Evolutionary conservation across 2,888 invertebrate species (phyloP).

Genomic region (Galeopsomyia nigrocyanea): DNA sequence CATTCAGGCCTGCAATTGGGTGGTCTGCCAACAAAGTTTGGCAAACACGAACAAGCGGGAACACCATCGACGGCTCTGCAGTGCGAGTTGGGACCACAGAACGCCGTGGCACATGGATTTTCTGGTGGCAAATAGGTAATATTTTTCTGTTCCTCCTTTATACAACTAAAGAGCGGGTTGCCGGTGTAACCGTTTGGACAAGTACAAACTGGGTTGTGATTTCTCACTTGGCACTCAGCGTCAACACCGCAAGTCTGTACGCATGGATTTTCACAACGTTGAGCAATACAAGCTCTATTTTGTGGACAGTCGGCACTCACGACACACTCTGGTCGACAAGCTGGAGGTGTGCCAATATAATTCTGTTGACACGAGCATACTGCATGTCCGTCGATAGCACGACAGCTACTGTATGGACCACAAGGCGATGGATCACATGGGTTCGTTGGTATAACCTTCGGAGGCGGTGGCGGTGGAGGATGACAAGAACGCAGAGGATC

Average conservation of each 20-base stretch:
- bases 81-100: conserved; percentile 88
- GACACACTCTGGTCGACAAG: conserved; percentile 85
- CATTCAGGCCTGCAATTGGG: conserved; percentile 91
- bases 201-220: conserved; percentile 89
- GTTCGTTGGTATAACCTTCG: conserved; percentile 56
- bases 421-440: conserved; percentile 82
- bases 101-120: conserved; percentile 86
- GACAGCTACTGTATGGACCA: conserved; percentile 85
- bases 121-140: conserved; percentile 61
- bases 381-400: conserved; percentile 79
- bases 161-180: conserved; percentile 85
- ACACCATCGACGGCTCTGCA: conserved; percentile 83
- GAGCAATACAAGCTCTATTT: conserved; percentile 84
- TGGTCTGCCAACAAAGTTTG: conserved; percentile 84
- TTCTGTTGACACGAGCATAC: conserved; percentile 85
- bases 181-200: conserved; percentile 82
- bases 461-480: conserved; percentile 68
- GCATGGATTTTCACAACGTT: conserved; percentile 87
- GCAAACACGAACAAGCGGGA: conserved; percentile 84
- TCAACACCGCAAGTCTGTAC: conserved; percentile 85
- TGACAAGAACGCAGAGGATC: conserved; percentile 84
- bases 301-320: conserved; percentile 86
- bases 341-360: conserved; percentile 84
- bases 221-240: conserved; percentile 85
- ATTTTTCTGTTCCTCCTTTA: conserved; percentile 50